These are phyloP conservation scores for cattle (Bos taurus) DNA, from an alignment of 2,113 vertebrate species.

Conservation along the genomic window ARS-UCD2.0 NC_037357.1:55770501-55771000, in stretches of 20 bases:
- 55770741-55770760: neutral
- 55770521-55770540: neutral
- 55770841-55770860: slow-evolving; percentile 18
- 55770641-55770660: neutral
- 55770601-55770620: neutral
- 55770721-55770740: neutral
- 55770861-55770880: neutral
- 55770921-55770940: neutral
- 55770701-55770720: slow-evolving; percentile 27
- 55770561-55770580: neutral
- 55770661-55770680: neutral
- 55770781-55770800: neutral
- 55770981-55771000: neutral
- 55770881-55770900: neutral
- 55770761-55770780: neutral
- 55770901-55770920: neutral
- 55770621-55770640: neutral
- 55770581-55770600: neutral
- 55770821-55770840: neutral
- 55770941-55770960: slow-evolving; percentile 4
- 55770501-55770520: neutral
- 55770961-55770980: neutral
- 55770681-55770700: slow-evolving; percentile 5
- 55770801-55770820: neutral
- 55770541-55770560: neutral